Evolutionary conservation across 2,113 vertebrate species (phyloP), one percentile per base, ranked within the genome.

Genomic region (Platysternon megacephalum): DNA sequence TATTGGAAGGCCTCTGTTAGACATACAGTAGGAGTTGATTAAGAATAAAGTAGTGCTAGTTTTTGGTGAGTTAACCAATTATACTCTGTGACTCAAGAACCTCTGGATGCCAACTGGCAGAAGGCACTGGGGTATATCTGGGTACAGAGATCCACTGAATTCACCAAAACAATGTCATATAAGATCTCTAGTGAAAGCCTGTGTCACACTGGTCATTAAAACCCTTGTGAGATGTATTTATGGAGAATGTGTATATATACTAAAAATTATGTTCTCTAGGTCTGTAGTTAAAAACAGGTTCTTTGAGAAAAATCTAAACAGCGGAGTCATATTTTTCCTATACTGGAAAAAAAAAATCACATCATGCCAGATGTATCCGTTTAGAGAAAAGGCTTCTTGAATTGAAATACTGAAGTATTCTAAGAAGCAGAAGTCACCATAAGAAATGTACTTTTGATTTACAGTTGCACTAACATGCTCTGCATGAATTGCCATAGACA

Each of bases 1-100:
- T 72, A 2, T 1, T 5, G 4, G 0, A 4, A 22, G 32, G 26
- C 0, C 0, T 5, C 19, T 28, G 46, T 65, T 35, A 1, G 0
- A 1, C 0, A 0, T 1, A 1, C 2, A 3, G 0, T 1, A 2
- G 0, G 0, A 0, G 0, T 3, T 9, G 5, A 0, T 28, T 2
- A 1, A 21, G 16, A 1, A 44, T 74, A 3, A 0, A 3, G 24
- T 6, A 46, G 39, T 0, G 46, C 1, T 46, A 78, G 42, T 9
- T 21, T 55, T 29, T 79, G 3, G 8, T 80, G 81, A n/a, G 32
- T 26, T 68, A 1, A 1, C 4, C 4, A 32, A 42, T 24, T 3
- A 0, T 0, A 1, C 13, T 29, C 42, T 44, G 12, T 14, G 42
- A 44, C 11, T 46, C 5, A 42, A 76, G 11, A 28, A 29, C 13